Conservation (phyloP, 2,888 invertebrate genomes). For the Acleris cristana region DNA sequence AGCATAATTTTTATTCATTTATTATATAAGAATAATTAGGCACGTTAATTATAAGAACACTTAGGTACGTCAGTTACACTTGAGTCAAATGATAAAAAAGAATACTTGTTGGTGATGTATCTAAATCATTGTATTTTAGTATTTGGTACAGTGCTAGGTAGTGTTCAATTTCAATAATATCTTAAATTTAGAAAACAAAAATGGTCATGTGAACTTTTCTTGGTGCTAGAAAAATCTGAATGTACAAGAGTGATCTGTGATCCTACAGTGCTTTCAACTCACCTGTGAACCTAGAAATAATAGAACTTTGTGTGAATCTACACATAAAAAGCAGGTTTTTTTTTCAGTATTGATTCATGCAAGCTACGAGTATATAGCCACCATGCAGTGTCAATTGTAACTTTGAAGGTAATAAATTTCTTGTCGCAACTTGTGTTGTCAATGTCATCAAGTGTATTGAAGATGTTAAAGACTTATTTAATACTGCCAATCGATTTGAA, state of each 20-base stretch:
- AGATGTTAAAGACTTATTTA: slow-evolving; percentile 51
- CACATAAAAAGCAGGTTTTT: slow-evolving; percentile 77
- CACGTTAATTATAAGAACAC: neutral
- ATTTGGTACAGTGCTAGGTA: slow-evolving; percentile 12
- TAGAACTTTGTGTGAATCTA: slow-evolving; percentile 54
- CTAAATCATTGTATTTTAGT: neutral
- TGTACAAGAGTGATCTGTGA: slow-evolving; percentile 25
- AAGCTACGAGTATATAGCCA: slow-evolving; percentile 65
- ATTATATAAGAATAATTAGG: neutral
- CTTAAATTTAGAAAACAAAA: slow-evolving; percentile 26
- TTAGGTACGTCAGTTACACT: neutral
- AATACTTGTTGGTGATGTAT: neutral
- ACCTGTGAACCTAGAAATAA: slow-evolving; percentile 40
- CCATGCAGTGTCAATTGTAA: slow-evolving; percentile 76
- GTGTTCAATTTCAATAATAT: neutral
- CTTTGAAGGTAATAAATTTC: slow-evolving; percentile 53
- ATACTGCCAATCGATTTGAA: slow-evolving; percentile 65
- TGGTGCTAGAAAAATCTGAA: slow-evolving; percentile 14
- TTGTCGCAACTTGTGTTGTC: slow-evolving; percentile 44
- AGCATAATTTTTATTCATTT: slow-evolving; percentile 7
- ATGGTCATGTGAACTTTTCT: slow-evolving; percentile 18
- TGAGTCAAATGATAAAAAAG: neutral
- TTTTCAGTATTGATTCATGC: slow-evolving; percentile 72
- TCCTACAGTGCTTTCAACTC: slow-evolving; percentile 25
- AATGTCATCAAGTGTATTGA: slow-evolving; percentile 65